phyloP scores from a whole-genome alignment of 2,888 invertebrate species.

The Drosophila parthenogenetica region DNA sequence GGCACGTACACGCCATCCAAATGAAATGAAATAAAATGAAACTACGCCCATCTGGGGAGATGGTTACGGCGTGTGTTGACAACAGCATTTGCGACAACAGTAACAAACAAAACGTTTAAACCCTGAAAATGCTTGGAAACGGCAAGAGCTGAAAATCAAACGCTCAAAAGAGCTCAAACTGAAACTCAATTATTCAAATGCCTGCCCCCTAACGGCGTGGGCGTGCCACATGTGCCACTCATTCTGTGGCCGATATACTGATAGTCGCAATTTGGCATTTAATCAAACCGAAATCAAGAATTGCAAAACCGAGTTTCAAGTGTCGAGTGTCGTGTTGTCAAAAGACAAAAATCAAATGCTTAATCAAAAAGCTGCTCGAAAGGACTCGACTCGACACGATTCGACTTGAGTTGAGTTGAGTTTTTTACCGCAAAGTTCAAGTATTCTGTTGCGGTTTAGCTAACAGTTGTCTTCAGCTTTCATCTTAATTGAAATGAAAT shows the following conservation, averaged over 20 bases:
- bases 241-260: constrained; percentile 46
- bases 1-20: constrained; percentile 64
- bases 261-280: constrained; percentile 75
- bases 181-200: constrained; percentile 76
- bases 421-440: constrained; percentile 36
- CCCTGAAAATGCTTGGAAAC: constrained; percentile 17
- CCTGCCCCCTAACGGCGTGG: constrained; percentile 30
- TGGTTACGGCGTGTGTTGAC: constrained; percentile 42
- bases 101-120: constrained; percentile 66
- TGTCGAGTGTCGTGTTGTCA: background rate
- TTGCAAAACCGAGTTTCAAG: constrained; percentile 10
- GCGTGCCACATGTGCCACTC: constrained; percentile 52
- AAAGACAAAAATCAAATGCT: constrained; percentile 2
- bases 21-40: constrained; percentile 78
- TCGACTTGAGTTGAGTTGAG: constrained; percentile 4
- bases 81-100: constrained; percentile 38
- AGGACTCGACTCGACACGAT: background rate
- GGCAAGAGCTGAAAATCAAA: constrained; percentile 1
- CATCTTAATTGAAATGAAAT: constrained; percentile 81
- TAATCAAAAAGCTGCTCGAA: constrained; percentile 19
- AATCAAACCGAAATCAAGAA: constrained; percentile 54
- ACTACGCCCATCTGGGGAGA: constrained; percentile 55
- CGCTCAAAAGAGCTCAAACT: constrained; percentile 16
- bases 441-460: constrained; percentile 48
- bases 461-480: constrained; percentile 53